Base-by-base conservation (phyloP, 2,113 vertebrate species). In the Morone chrysops region DNA sequence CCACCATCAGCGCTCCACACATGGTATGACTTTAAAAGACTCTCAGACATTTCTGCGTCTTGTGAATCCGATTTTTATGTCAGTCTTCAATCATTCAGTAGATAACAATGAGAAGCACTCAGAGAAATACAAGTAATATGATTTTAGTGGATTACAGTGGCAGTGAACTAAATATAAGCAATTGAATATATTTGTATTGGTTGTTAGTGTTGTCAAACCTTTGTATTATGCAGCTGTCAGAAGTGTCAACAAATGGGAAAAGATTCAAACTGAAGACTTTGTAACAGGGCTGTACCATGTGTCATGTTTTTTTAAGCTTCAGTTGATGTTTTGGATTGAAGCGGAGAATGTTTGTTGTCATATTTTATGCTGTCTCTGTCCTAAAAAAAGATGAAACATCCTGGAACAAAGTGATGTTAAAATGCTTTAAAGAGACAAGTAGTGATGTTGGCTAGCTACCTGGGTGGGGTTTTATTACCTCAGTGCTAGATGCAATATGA, bases 1-100 rank as follows among this genome's bases (percentile, higher is more conserved):
- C 98, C 91, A 99, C 98, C 92, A 99, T 99, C 96, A 99, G 98
- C 88, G 98, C 98, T 81, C 98, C 98, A 83, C 98, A 99, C 89
- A 99, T 99, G 98, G 98, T 99, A 97, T 90, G 96, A 89, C 31
- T 92, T 51, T 47, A 61, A 57, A 78, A 63, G 20, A 63, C 69
- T 81, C 63, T 47, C 66, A 62, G 18, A 71, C 51, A 38, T 70
- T 74, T 82, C 75, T 76, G 31, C 66, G 53, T 41, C 54, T 22
- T 56, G 38, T 71, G 16, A 70, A 70, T 78, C 18, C 40, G 1
- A n/a, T n/a, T 60, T 43, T n/a, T 36, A 50, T 67, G 1, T 56
- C 5, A 81, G 31, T 22, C 40, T 51, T 70, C 9, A 48, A 6
- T 78, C 48, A 70, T 54, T 18, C 20, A 22, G 12, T 57, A 51